Evolutionary conservation across 2,797 vertebrate species (phyloP), one percentile per base, ranked within the genome.

Genomic region (Eupleurogrammus muticus): DNA sequence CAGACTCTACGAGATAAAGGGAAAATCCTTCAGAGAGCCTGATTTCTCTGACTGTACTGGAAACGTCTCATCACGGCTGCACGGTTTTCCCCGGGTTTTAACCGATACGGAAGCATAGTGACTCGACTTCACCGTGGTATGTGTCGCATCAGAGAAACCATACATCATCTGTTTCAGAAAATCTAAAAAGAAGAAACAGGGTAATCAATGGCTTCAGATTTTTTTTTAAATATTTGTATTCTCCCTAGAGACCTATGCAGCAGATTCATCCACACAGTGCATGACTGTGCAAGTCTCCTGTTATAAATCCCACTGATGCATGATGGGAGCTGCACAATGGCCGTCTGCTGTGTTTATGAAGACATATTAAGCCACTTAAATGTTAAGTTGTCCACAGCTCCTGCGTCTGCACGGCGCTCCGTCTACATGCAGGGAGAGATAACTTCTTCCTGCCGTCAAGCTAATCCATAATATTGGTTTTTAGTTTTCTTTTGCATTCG

Each of bases 281-380:
- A 35, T 63, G 53, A 24, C 52, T 35, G 49, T 49, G 38, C 24
- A 53, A n/a, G 66, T 79, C 75, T 74, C 70, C 32, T 59, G 42
- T 62, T 70, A 75, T 84, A 66, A 82, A 76, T 64, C 64, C 70
- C 81, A 81, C 56, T 70, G 72, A 84, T 76, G 64, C 19, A 36
- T 65, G 61, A 68, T 72, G 65, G 72, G 71, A 69, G 67, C 50
- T 42, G 59, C 52, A 58, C 62, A 68, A 50, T 47, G 67, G 61
- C 73, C 74, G 50, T 23, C 42, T 47, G 54, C 47, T 38, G 70
- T 32, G 40, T 70, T 77, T n/a, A 79, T 63, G 51, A 80, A 82
- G 79, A 83, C 40, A 19, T 73, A 73, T 66, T 42, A 58, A 40
- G 66, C 69, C 48, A 9, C 65, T 81, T 48, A 53, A 82, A 82